Conservation (phyloP, 2,797 vertebrate species). For the Enteromius paludinosus region DNA sequence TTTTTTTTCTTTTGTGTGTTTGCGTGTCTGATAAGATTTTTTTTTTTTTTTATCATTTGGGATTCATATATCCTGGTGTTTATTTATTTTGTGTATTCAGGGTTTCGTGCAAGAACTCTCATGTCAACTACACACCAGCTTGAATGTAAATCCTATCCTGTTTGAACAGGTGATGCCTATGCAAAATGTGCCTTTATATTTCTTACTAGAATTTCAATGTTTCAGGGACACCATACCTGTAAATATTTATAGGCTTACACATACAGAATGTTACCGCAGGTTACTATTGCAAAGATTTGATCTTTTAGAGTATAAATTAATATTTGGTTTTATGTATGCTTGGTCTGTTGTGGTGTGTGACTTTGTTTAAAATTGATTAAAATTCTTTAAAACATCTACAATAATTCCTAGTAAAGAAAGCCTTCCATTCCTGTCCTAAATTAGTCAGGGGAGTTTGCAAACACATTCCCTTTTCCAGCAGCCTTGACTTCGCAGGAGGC, state of each 20-base stretch:
- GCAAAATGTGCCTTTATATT: slow-evolving; percentile 23
- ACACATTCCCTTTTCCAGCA: background rate
- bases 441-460: background rate
- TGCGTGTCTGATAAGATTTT: slow-evolving; percentile 10
- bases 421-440: background rate
- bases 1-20: slow-evolving; percentile 3
- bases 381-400: slow-evolving; percentile 28
- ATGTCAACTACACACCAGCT: slow-evolving; percentile 25
- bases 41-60: slow-evolving; percentile 8
- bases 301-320: slow-evolving; percentile 46
- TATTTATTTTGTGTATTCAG: slow-evolving; percentile 34
- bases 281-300: slow-evolving; percentile 17
- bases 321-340: slow-evolving; percentile 49
- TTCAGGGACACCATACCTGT: slow-evolving; percentile 49
- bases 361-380: slow-evolving; percentile 52
- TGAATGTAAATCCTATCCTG: slow-evolving; percentile 11
- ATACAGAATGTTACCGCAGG: slow-evolving; percentile 33
- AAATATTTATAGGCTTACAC: slow-evolving; percentile 42
- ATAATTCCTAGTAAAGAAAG: background rate
- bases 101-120: background rate
- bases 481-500: background rate
- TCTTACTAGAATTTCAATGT: slow-evolving; percentile 32
- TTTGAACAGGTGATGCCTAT: slow-evolving; percentile 26
- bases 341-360: slow-evolving; percentile 36
- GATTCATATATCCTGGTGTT: slow-evolving; percentile 33